Evolutionary conservation across 2,797 vertebrate genomes (phyloP), one percentile per base, ranked within the genome.

Genomic region (Myripristis murdjan): DNA sequence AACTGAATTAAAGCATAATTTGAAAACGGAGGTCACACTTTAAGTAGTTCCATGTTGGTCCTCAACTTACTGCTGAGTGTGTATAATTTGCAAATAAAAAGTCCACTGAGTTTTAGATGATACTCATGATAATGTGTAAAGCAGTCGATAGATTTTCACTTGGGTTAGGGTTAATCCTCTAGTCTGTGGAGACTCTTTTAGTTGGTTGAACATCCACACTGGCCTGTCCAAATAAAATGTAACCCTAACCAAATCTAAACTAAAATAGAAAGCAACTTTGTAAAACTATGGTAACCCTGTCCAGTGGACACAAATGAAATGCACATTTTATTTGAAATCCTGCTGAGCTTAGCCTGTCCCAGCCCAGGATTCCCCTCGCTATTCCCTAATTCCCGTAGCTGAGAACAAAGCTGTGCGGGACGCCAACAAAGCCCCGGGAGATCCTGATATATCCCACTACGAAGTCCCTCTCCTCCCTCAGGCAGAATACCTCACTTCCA

Each of bases 391-490:
- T 91, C 84, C 79, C 77, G 79, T 78, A 87, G 82, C 76, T 57
- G 69, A 75, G 87, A 88, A 88, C 87, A 89, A 90, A 91, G 83
- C 85, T 23, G 12, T 48, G 55, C 39, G 62, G 82, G 81, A 89
- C 88, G 84, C 86, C 88, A 88, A 73, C 79, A 89, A 90, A 90
- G 82, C 84, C 84, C 73, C 75, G 51, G 74, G 87, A 91, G 90
- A 85, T 78, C 71, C 78, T 82, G 54, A 87, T 89, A 81, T 82
- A 85, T 87, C 87, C 86, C 76, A 73, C 83, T 57, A 72, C 75
- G 59, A 71, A 73, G 71, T 73, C 81, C 66, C 48, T 79, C 64
- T 81, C n/a, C 70, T 51, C 71, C 83, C 82, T 64, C 70, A 64
- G 87, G 84, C 81, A 49, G 58, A 83, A 75, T 70, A 75, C 74